Evolutionary conservation across 2,888 invertebrate genomes (phyloP), one percentile per base, ranked within the genome.

Genomic region (Plusia festucae): DNA sequence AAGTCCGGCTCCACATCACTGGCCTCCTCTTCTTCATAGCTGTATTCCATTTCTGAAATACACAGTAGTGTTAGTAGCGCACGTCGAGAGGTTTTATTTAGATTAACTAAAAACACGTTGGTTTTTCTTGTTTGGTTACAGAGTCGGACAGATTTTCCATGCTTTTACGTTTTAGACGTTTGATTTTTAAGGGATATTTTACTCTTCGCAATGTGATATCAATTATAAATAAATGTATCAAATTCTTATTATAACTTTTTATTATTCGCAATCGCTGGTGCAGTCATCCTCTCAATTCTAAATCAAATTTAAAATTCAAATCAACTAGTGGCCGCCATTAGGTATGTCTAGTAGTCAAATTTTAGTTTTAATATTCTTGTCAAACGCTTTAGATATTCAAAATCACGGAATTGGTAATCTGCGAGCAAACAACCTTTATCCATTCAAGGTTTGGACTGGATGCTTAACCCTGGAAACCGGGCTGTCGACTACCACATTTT

Each of bases 1-100:
- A 92, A 71, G 66, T 91, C 93, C 0, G 89, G 85, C 58, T 93
- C 93, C 2, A 83, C 91, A 44, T 94, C 94, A 65, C 93, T 93
- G 6, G 79, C 76, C 59, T 94, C 94, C 34, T 94, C 94, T 13
- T 94, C 94, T 67, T 94, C 94, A 68, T 93, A 94, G 49, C 83
- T 86, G 82, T 90, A 94, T 62, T 94, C 93, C 87, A 94, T 85
- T 63, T 93, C 94, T 94, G 90, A 32, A 87, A 88, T 51, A 73
- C 51, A 78, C 8, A 60, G 9, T 55, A 11, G 3, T 8, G 30
- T 68, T 61, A 53, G 20, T 59, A 59, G 8, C 40, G 20, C 18
- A 0, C 40, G 15, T 20, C 5, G 6, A 13, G 0, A 24, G 24
- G 15, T 24, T 15, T n/a, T n/a, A 22, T 24, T 52, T 24, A 24